Evolutionary conservation across 2,888 invertebrate species (phyloP).

Genomic region (Synanthedon andrenaeformis): DNA sequence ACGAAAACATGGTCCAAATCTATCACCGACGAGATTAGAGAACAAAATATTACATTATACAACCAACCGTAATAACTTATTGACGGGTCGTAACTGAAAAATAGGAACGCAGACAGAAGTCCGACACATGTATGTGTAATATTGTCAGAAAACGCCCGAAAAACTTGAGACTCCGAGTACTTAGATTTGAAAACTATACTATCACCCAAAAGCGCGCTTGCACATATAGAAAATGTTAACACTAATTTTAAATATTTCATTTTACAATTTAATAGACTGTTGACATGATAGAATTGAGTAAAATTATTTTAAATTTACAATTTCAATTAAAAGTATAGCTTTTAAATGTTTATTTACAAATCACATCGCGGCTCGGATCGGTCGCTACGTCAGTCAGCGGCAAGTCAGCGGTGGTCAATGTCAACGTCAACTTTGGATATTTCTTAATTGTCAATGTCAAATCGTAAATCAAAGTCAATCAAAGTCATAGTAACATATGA

Average conservation of each 20-base stretch:
- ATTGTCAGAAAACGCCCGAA: slow-evolving; percentile 40
- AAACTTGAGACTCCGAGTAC: slow-evolving; percentile 31
- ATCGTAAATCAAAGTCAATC: too few relatives aligned
- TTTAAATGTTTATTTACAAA: background rate
- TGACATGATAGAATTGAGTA: background rate
- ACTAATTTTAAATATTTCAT: slow-evolving; percentile 34
- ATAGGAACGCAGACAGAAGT: slow-evolving; percentile 35
- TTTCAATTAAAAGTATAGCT: background rate
- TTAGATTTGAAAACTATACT: slow-evolving; percentile 45
- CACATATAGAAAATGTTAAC: slow-evolving; percentile 25
- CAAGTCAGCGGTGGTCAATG: too few relatives aligned
- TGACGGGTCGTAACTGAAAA: slow-evolving; percentile 33
- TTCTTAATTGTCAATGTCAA: too few relatives aligned
- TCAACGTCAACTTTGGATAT: too few relatives aligned
- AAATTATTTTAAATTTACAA: background rate
- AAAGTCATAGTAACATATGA: too few relatives aligned
- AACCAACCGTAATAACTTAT: slow-evolving; percentile 18
- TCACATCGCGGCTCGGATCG: too few relatives aligned
- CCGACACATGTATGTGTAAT: slow-evolving; percentile 40
- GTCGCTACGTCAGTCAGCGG: too few relatives aligned
- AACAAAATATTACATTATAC: slow-evolving; percentile 36
- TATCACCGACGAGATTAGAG: slow-evolving; percentile 38
- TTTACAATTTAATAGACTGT: slow-evolving; percentile 4
- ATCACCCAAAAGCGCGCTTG: slow-evolving; percentile 38
- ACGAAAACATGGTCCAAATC: slow-evolving; percentile 54